phyloP scores from a whole-genome alignment of 2,797 vertebrate genomes.

The Darevskia nairensis region DNA sequence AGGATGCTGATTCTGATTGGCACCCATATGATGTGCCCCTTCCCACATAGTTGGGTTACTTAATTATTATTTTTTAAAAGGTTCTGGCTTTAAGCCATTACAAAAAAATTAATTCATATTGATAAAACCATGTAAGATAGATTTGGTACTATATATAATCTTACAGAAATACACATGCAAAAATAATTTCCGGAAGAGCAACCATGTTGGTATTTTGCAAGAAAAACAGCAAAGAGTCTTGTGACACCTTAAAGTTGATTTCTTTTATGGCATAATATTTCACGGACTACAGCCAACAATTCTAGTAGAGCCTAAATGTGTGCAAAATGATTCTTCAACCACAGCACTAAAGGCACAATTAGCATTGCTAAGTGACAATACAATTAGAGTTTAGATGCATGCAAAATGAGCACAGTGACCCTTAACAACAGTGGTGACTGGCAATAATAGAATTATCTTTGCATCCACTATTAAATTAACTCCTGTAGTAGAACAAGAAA shows the following conservation, averaged over 20 bases:
- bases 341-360: too few relatives aligned
- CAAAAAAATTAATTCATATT: not conserved
- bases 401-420: too few relatives aligned
- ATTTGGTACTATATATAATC: not conserved
- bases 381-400: too few relatives aligned
- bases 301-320: too few relatives aligned
- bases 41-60: not conserved
- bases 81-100: not conserved
- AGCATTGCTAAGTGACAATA: too few relatives aligned
- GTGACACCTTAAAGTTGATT: not conserved
- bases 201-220: not conserved
- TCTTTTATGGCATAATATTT: too few relatives aligned
- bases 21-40: not conserved
- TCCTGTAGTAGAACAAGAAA: too few relatives aligned
- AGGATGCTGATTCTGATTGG: not conserved
- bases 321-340: too few relatives aligned
- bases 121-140: not conserved
- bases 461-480: too few relatives aligned
- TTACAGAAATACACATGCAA: not conserved
- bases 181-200: not conserved
- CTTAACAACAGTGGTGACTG: too few relatives aligned
- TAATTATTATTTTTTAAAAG: not conserved
- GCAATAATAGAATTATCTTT: too few relatives aligned
- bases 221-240: not conserved
- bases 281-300: too few relatives aligned